phyloP scores from a whole-genome alignment of 2,797 vertebrate species.

The Hirundo rustica region DNA sequence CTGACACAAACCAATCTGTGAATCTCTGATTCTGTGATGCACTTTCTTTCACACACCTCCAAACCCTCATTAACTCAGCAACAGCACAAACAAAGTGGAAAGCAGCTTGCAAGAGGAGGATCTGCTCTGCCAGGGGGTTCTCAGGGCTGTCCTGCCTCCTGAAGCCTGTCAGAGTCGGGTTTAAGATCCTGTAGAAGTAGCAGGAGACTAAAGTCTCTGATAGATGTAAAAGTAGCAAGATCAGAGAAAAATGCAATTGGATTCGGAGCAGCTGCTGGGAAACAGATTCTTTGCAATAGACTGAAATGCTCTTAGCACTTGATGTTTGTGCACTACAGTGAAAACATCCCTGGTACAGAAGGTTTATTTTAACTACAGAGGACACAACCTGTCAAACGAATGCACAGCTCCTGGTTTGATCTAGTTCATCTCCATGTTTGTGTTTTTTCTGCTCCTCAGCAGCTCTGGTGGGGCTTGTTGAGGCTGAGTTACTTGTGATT shows the following conservation, averaged over 20 bases:
- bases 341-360: background rate
- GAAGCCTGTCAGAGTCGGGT: background rate
- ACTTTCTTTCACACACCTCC: rapidly evolving
- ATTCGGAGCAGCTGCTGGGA: slow-evolving; percentile 40
- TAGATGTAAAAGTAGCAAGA: slow-evolving; percentile 41
- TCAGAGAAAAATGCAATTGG: slow-evolving; percentile 25
- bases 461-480: background rate
- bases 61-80: background rate
- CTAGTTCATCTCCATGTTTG: background rate
- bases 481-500: background rate
- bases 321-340: background rate
- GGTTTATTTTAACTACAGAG: slow-evolving; percentile 42
- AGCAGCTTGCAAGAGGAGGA: background rate
- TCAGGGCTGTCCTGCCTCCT: background rate
- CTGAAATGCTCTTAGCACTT: slow-evolving; percentile 12
- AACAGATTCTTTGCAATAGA: slow-evolving; percentile 8
- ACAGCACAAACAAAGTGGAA: background rate
- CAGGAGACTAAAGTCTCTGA: slow-evolving; percentile 32
- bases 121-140: background rate
- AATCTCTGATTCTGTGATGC: background rate
- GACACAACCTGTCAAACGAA: slow-evolving; percentile 45
- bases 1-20: background rate
- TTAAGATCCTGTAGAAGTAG: slow-evolving; percentile 1
- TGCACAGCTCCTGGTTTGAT: slow-evolving; percentile 1
- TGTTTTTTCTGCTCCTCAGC: background rate